Conservation (phyloP, 2,113 vertebrate genomes). For the Nettapus auritus region DNA sequence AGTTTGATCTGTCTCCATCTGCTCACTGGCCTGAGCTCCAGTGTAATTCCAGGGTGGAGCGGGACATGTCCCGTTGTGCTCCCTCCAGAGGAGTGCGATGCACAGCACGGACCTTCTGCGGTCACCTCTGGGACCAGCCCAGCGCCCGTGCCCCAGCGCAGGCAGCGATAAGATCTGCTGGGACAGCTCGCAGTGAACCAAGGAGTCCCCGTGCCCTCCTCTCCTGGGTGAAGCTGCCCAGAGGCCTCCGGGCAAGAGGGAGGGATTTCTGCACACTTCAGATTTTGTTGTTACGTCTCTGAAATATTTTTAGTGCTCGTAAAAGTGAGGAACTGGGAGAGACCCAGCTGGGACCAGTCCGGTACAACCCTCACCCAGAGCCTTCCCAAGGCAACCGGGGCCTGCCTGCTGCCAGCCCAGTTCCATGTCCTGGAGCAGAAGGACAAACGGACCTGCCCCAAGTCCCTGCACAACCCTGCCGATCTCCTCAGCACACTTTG, state of each 20-base stretch:
- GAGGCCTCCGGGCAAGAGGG: background rate
- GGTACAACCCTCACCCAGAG: background rate
- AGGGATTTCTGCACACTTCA: background rate
- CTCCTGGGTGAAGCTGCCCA: background rate
- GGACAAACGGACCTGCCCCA: background rate
- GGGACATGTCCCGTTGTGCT: background rate
- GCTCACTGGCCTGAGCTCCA: accelerated
- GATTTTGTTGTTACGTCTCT: background rate
- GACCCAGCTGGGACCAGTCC: background rate
- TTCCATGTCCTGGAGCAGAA: background rate
- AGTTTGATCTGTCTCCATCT: background rate
- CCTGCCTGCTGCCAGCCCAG: background rate
- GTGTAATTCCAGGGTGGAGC: background rate
- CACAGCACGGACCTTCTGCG: background rate
- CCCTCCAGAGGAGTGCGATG: background rate
- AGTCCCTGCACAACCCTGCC: background rate
- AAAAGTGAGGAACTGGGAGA: slow-evolving; percentile 3
- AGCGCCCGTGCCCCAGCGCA: background rate
- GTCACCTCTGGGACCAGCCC: background rate
- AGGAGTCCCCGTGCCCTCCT: background rate
- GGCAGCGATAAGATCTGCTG: background rate
- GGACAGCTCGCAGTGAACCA: background rate
- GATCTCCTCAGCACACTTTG: background rate
- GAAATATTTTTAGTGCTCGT: slow-evolving; percentile 9
- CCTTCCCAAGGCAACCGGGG: background rate